Base-by-base conservation (phyloP, 2,888 invertebrate species). In the Nasonovia ribisnigri region DNA sequence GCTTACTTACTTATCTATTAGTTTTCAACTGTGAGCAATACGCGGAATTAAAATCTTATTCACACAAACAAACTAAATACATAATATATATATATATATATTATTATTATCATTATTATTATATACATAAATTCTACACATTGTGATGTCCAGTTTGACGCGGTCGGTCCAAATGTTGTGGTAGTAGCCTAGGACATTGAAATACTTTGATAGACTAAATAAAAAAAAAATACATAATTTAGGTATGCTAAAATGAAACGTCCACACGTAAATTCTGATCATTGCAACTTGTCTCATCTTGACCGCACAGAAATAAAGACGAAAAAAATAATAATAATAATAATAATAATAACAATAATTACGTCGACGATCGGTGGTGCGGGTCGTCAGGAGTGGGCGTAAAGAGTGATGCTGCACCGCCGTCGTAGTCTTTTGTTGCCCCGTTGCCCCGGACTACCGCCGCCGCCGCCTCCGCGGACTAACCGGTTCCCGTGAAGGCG, bases 371-470 rank as follows among this genome's bases (percentile, higher is more conserved):
- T 57, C 92, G 36, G 36, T 10, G 92, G 92, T 67, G 24, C 88
- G 24, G 92, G 26, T 87, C n/a, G 77, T 86, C 90, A 26, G 84
- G 43, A 93, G 93, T 90, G 93, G 93, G 93, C 93, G 90, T 67
- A 84, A 77, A 46, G 90, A 86, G 36, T 84, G 92, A 93, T 93
- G 92, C 92, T 93, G 92, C 88, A 43, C 67, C 92, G 77, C 20
- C 60, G 57, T 77, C 88, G 88, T n/a, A 43, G 89, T 93, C 92
- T 93, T 92, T 93, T 93, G 92, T 93, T 88, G 48, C 92, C 48
- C 67, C 92, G 92, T 92, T 93, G 93, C 93, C 93, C 90, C 84
- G 90, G 93, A 93, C 93, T 84, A 93, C 93, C 89, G 46, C 88
- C 57, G 67, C 88, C 67, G 67, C 89, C 89, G 84, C 91, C 91